Conservation (phyloP, 2,113 vertebrate genomes). For the Lagenorhynchus albirostris region DNA sequence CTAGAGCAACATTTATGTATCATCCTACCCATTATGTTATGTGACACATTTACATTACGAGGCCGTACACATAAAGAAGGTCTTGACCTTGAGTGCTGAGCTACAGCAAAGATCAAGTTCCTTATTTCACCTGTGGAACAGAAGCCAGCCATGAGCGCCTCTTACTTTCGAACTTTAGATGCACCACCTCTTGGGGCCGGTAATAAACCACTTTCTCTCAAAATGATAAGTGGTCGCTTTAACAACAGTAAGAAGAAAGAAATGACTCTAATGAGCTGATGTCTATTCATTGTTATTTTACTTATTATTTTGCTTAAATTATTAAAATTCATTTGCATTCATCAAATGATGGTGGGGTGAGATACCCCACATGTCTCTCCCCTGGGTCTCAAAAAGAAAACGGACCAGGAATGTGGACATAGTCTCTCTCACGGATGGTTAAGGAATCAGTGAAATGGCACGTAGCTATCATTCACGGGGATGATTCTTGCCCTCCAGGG, state of each 20-base stretch:
- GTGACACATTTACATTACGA: conserved; percentile 49
- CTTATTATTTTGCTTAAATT: background rate
- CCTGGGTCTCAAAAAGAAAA: background rate
- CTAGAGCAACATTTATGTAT: background rate
- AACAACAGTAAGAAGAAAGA: background rate
- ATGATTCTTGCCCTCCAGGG: background rate
- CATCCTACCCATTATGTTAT: conserved; percentile 6
- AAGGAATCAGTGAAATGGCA: background rate
- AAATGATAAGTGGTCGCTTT: background rate
- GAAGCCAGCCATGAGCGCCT: background rate
- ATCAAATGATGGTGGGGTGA: background rate
- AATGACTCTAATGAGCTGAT: background rate
- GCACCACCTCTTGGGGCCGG: background rate
- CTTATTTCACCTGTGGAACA: background rate
- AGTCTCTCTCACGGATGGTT: background rate
- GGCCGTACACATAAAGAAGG: conserved; percentile 12
- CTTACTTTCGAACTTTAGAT: background rate
- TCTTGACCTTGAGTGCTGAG: conserved; percentile 10
- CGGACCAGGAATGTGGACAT: background rate
- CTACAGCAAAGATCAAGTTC: background rate
- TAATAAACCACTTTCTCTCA: background rate
- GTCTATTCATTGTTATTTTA: background rate
- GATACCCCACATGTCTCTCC: background rate
- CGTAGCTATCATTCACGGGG: background rate
- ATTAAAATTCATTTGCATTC: background rate